Evolutionary conservation across 2,888 invertebrate genomes (phyloP), one percentile per base, ranked within the genome.

Genomic region (Holacanthella duospinosa): DNA sequence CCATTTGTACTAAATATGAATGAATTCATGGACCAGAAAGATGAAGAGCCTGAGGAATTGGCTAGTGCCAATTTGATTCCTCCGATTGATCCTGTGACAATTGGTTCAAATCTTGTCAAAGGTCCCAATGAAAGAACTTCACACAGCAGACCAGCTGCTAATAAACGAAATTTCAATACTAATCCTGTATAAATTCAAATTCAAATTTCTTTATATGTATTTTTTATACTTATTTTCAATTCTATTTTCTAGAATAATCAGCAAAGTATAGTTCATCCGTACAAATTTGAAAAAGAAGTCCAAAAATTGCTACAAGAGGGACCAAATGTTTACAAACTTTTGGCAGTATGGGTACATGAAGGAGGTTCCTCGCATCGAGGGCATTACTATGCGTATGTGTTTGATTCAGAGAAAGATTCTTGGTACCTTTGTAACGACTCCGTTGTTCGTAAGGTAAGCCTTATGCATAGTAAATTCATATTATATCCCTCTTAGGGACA

Each of bases 341-440:
- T 90, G 77, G 89, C 90, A 24, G 89, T 93, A 69, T 90, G 93
- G 89, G 88, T 93, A 63, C 93, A 93, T 78, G 88, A 89, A 27
- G 93, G 93, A 16, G 90, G 88, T 77, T 91, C 92, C 0, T 86
- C 87, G 24, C 43, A 36, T 24, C 91, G 91, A 27, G 93, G 93
- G 1, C 93, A 93, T 78, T 93, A 93, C 77, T 93, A 89, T 77
- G 92, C 90, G 1, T 92, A 91, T 75, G 89, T 93, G 65, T 90
- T 89, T 81, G 89, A 87, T 74, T 85, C 87, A 70, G 81, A 82
- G 65, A 84, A 81, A 61, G 82, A 84, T 65, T 83, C 85, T 71
- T 93, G 92, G 92, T 86, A 86, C 75, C 88, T 89, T 75, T 93
- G 92, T 76, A 92, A 93, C 77, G 93, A 93, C 78, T 88, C 90